Base-by-base conservation (phyloP, 2,113 vertebrate genomes). In the Grus americana region DNA sequence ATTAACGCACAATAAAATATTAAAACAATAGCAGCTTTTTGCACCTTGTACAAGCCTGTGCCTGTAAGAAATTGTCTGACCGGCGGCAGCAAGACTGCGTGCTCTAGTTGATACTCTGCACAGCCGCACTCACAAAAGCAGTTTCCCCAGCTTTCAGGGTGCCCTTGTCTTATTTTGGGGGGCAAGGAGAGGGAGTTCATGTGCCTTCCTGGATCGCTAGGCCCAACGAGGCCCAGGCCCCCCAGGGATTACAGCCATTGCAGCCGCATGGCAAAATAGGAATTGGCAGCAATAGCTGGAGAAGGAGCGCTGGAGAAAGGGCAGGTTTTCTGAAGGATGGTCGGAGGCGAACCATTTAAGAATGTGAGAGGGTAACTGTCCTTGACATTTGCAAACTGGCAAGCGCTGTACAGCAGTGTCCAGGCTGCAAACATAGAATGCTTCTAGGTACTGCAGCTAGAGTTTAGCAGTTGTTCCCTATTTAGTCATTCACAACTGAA, bases 341-440 rank as follows among this genome's bases (percentile, higher is more conserved):
- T 72, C 90, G 80, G 85, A 68, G 32, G 66, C 79, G 75, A 92
- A 66, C 81, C 52, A 61, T 67, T 76, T 52, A 79, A 86, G 94
- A 93, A 93, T 58, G 81, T 11, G 63, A 94, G 82, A 94, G 65
- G 32, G 81, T 54, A 86, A 90, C 85, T 50, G 95, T 16, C 96
- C 97, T 97, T 96, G 96, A 96, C 95, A 97, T 95, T 97, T 97
- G 83, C 89, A 72, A 93, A 62, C 95, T 95, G 96, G 90, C 96
- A 97, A 93, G 92, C 9, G 1, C 66, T 65, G 63, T 57, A 89
- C 52, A 26, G 63, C 72, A 84, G 82, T 5, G 38, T 46, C 78
- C 94, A 92, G 74, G 57, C 90, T 94, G 40, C 74, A 90, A 87
- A 68, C 88, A 88, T 15, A 82, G 86, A 95, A 75, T 63, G 52